Evolutionary conservation across 2,888 invertebrate genomes (phyloP).

Genomic region (Phorcus lineatus): DNA sequence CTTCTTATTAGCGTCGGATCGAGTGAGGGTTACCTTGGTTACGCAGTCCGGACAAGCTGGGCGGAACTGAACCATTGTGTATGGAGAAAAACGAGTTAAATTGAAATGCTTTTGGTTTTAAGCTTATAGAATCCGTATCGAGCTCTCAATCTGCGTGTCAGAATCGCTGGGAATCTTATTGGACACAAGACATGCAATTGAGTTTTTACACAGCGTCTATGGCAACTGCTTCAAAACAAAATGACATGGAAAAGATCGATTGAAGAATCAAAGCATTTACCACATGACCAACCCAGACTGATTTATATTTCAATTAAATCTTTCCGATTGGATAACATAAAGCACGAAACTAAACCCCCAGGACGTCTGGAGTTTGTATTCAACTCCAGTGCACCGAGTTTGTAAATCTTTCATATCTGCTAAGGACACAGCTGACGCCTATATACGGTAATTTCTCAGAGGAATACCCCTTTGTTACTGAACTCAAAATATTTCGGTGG

Average conservation of each 20-base stretch:
- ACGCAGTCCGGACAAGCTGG: neutral
- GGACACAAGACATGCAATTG: conserved; percentile 9
- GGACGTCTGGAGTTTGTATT: no score
- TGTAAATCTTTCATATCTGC: no score
- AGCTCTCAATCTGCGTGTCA: neutral
- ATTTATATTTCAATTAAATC: conserved; percentile 15
- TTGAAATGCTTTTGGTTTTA: neutral
- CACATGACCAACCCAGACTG: conserved; percentile 3
- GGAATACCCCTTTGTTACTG: no score
- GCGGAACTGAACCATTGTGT: neutral
- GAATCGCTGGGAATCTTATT: neutral
- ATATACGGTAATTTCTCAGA: no score
- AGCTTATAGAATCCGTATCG: neutral
- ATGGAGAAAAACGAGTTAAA: neutral
- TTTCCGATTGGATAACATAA: neutral
- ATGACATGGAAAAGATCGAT: conserved; percentile 6
- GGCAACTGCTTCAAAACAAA: conserved; percentile 16
- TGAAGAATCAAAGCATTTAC: neutral
- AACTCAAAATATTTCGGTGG: no score
- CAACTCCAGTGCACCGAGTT: no score
- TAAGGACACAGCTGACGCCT: no score
- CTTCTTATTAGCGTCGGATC: conserved; percentile 6
- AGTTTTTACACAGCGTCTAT: conserved; percentile 20
- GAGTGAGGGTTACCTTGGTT: neutral
- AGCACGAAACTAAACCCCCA: no score